Percentiles rank a stretch among this genome's conserved stretches.
Conservation (phyloP, 2,113 vertebrate genomes). For the Myrmecophaga tridactyla region DNA sequence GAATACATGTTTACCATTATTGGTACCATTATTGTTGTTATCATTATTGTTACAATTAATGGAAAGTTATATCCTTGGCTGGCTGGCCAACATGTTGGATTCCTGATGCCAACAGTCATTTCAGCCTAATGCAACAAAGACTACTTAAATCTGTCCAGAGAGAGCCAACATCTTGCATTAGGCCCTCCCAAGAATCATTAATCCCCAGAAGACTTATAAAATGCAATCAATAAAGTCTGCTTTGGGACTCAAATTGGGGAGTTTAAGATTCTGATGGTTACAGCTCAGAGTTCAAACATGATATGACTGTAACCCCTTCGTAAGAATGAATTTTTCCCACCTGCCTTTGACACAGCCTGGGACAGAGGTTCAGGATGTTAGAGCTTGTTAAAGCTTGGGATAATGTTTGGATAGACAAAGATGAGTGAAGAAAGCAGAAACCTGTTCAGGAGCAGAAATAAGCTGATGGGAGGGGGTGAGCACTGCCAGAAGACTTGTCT, state of each 20-base stretch:
- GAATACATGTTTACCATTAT: not conserved
- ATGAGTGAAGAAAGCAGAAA: not conserved
- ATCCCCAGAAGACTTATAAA: not conserved
- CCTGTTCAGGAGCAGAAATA: not conserved
- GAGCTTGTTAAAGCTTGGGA: not conserved
- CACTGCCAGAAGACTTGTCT: not conserved
- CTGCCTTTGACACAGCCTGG: not conserved
- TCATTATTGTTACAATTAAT: not conserved
- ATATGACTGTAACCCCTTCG: not conserved
- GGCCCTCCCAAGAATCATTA: not conserved
- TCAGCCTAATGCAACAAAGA: not conserved
- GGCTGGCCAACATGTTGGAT: not conserved
- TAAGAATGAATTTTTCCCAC: not conserved
- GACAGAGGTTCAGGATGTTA: not conserved
- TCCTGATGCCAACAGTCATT: not conserved
- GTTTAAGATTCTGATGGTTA: not conserved
- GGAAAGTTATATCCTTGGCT: not conserved
- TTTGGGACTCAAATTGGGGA: not conserved
- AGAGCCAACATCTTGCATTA: not conserved
- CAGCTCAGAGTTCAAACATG: not conserved
- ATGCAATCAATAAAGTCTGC: not conserved
- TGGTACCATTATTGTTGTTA: not conserved
- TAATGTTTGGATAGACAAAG: not conserved
- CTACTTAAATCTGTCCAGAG: constrained; percentile 27
- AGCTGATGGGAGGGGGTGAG: not conserved